Conservation (phyloP, 1,140 invertebrate genomes). For the Drosophila nigrodunni region DNA sequence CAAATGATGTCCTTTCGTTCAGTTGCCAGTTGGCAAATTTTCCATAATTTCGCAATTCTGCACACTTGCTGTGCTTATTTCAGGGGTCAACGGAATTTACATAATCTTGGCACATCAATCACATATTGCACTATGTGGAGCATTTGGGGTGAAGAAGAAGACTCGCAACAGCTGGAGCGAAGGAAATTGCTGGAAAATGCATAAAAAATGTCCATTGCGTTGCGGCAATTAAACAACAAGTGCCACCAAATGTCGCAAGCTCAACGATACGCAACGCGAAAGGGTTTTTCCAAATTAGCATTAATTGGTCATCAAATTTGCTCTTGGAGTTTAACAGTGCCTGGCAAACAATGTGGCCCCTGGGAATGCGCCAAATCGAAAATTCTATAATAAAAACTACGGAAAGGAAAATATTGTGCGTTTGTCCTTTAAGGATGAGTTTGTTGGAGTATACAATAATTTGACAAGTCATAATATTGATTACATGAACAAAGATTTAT, state of each 20-base stretch:
- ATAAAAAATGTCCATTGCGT: constrained; percentile 51
- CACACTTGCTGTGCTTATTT: constrained; percentile 59
- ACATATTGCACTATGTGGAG: constrained; percentile 35
- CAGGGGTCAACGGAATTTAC: constrained; percentile 47
- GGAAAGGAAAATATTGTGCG: background rate
- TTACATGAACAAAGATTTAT: constrained; percentile 71
- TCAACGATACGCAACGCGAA: constrained; percentile 62
- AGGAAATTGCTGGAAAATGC: constrained; percentile 18
- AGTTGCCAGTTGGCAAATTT: constrained; percentile 54
- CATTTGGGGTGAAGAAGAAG: background rate
- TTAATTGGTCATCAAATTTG: constrained; percentile 68
- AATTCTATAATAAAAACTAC: constrained; percentile 7
- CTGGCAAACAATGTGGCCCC: constrained; percentile 47
- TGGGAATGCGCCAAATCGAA: constrained; percentile 53
- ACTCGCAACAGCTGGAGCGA: background rate
- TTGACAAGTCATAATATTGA: constrained; percentile 83
- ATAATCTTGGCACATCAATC: constrained; percentile 72
- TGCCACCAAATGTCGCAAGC: constrained; percentile 53
- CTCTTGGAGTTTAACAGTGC: constrained; percentile 19
- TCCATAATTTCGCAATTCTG: constrained; percentile 75
- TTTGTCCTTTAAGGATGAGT: constrained; percentile 52
- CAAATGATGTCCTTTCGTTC: constrained; percentile 59
- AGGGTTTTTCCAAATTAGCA: constrained; percentile 68
- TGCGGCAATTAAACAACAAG: constrained; percentile 68
- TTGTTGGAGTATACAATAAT: constrained; percentile 71